Conservation (phyloP, 2,888 invertebrate genomes). For the Pristionchus arcanus region DNA sequence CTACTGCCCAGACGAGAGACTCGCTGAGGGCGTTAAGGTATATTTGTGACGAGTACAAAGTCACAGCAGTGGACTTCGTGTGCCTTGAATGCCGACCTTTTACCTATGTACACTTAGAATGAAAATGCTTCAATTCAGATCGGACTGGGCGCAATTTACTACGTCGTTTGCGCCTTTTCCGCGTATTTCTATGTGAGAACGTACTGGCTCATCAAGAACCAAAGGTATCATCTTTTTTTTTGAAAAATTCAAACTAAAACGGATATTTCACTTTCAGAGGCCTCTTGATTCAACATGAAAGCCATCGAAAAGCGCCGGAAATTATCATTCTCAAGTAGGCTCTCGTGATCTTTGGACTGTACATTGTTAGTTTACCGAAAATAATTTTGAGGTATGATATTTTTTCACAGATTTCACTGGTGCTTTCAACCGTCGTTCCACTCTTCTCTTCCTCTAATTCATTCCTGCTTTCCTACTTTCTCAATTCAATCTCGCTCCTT, state of each 20-base stretch:
- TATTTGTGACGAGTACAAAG: neutral
- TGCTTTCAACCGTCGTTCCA: neutral
- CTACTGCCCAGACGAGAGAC: neutral
- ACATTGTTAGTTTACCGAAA: neutral
- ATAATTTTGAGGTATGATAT: neutral
- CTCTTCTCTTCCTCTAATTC: neutral
- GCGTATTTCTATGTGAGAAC: neutral
- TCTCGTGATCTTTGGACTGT: neutral
- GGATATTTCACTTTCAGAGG: neutral
- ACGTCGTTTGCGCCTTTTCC: neutral
- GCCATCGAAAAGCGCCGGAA: constrained; percentile 13
- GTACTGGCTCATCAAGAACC: constrained; percentile 29
- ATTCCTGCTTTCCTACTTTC: neutral
- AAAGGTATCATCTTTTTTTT: neutral
- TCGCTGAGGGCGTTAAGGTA: neutral
- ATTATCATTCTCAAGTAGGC: constrained; percentile 2
- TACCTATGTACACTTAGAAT: neutral
- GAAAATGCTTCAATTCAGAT: neutral
- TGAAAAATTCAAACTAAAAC: neutral
- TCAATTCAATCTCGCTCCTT: neutral
- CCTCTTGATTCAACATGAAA: neutral
- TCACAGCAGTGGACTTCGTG: neutral
- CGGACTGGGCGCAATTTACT: neutral
- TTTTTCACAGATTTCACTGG: neutral
- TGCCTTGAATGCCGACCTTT: neutral